Base-by-base conservation (phyloP, 1,140 invertebrate species). In the Caenorhabditis remanei region DNA sequence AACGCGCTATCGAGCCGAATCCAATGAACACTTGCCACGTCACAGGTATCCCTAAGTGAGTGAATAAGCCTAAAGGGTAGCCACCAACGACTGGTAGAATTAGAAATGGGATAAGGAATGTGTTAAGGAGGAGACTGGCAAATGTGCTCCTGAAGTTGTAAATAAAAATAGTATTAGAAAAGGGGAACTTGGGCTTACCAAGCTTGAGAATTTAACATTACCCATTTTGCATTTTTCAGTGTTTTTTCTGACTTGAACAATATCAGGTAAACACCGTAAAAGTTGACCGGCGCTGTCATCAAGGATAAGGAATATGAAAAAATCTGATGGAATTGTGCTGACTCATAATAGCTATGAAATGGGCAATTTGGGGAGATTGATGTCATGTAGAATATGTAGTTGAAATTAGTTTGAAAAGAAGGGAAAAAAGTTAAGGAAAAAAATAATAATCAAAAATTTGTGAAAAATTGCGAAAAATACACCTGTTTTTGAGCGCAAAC, bases 151-250 rank as follows among this genome's bases (percentile, higher is more conserved):
- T 63, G 24, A 14, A 16, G 50, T n/a, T n/a, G n/a, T n/a, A n/a
- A 32, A 32, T 32, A 53, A 53, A 63, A 63, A 63, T 63, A 13
- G 21, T 8, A 9, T 11, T 7, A 32, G 16, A 63, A 32, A 21
- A 32, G 24, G n/a, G 0, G 40, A 63, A 11, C 13, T 11, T 32
- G 9, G 1, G 19, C 4, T 71, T n/a, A 71, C 65, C 65, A 71
- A 11, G 46, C n/a, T 43, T 71, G 65, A 71, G 40, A 71, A n/a
- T 71, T 71, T 14, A 71, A 19, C 65, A 71, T 71, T 0, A 71
- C 65, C 40, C 65, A 43, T 71, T 71, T 71, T 13, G 41, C 41
- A 71, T 71, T 71, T 46, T 46, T 71, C 41, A 71, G 13, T 1
- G 40, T 3, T 71, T 43, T 71, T 3, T 43, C 40, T n/a, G 65